Evolutionary conservation across 1,140 invertebrate species (phyloP).

Genomic region (Neuroterus valhalla): DNA sequence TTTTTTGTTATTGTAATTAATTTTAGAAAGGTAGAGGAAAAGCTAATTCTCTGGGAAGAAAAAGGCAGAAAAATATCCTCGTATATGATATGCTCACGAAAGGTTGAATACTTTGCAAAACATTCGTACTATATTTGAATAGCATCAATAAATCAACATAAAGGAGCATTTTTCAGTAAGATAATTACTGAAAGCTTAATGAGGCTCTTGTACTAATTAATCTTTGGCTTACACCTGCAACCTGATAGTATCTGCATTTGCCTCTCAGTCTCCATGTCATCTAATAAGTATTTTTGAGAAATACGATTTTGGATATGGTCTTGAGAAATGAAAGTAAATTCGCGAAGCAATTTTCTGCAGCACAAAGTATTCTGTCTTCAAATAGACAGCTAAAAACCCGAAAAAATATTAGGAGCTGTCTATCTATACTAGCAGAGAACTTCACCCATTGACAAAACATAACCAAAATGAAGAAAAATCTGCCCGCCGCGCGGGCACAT

Average conservation of each 20-base stretch:
- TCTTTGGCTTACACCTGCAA: constrained; percentile 15
- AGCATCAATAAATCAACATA: constrained; percentile 9
- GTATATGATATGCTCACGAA: neutral
- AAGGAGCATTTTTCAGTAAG: constrained; percentile 5
- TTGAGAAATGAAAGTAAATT: neutral
- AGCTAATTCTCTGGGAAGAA: neutral
- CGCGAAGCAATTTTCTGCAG: too few species aligned
- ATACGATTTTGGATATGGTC: neutral
- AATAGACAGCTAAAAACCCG: too few species aligned
- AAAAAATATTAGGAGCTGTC: too few species aligned
- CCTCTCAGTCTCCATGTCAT: neutral
- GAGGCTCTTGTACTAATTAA: constrained; percentile 27
- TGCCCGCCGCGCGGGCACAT: too few species aligned
- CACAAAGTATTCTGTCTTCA: too few species aligned
- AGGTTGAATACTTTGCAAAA: constrained; percentile 15
- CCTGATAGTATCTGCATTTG: neutral
- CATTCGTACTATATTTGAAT: constrained; percentile 15
- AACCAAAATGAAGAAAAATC: too few species aligned
- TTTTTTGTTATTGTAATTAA: too few species aligned
- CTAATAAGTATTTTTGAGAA: neutral
- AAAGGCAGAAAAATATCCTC: neutral
- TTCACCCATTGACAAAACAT: too few species aligned
- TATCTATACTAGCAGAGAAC: too few species aligned
- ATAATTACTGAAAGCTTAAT: constrained; percentile 30
- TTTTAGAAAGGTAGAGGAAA: too few species aligned